Base-by-base conservation (phyloP, 2,888 invertebrate genomes). In the Pandemis cinnamomeana region DNA sequence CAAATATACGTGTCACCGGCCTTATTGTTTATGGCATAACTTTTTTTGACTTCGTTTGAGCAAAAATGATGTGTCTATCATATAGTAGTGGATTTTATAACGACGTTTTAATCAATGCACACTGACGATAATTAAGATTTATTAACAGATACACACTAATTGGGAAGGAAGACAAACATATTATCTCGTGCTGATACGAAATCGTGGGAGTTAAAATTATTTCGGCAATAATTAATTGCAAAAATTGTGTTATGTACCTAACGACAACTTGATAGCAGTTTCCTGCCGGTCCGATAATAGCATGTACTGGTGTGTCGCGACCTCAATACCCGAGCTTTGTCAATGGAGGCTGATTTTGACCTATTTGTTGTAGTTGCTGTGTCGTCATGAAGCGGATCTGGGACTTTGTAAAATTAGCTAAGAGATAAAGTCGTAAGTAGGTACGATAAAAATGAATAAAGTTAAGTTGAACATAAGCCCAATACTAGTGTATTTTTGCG, bases 271-370 rank as follows among this genome's bases (percentile, higher is more conserved):
- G 94, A 94, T 94, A 94, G 85, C 86, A 81, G 87, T 80, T 91
- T 94, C 93, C 94, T 91, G 92, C 84, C 82, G 81, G 79, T 80
- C 79, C 81, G 93, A 93, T 93, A 93, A 91, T 83, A 84, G 86
- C 84, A 83, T 86, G 84, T 83, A 85, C 80, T 88, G 90, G 86
- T 86, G 87, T 88, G 87, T 83, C 86, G 87, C 90, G 92, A 87
- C 93, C 93, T 88, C 92, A 83, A 90, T 91, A 81, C 84, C 82
- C 88, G 85, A 91, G 91, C 91, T 92, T 91, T 89, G 91, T 91
- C 87, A 89, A 89, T 91, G 89, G 89, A 87, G 81, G 88, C 86
- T 92, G 93, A 91, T 94, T 94, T 93, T 94, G 93, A 93, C 93
- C 94, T 83, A 92, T 85, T 90, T 74, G 48, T 69, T 27, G 46